Percentiles rank a stretch among this genome's conserved stretches.
These are phyloP conservation scores for Centropus unirufus DNA, from an alignment of 2,113 vertebrate species.

Conservation along the genomic window DNA sequence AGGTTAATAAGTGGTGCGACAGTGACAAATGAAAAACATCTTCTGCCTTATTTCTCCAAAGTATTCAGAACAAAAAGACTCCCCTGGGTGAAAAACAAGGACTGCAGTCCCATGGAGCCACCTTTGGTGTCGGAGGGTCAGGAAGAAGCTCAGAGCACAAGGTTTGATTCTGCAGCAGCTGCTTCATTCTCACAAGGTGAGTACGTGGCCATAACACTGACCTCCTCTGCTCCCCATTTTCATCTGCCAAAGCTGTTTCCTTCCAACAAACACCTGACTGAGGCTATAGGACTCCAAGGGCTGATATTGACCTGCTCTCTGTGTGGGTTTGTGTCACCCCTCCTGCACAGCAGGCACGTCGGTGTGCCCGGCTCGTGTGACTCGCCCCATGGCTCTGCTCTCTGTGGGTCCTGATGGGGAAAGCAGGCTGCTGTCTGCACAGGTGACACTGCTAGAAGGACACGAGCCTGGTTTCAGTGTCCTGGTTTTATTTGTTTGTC, in stretches of 20 bases:
- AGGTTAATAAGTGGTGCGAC: not conserved
- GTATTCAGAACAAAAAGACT: not conserved
- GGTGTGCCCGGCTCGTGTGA: not conserved
- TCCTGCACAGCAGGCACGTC: fast-evolving
- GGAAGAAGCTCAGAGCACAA: fast-evolving
- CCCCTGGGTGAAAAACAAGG: not conserved
- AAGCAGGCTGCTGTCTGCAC: not conserved
- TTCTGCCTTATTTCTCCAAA: not conserved
- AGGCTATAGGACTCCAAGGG: not conserved
- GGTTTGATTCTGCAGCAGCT: fast-evolving
- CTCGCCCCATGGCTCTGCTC: not conserved
- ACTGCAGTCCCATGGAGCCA: fast-evolving
- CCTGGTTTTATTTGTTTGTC: conserved; percentile 2
- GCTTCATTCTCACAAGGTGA: not conserved
- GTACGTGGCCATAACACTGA: not conserved
- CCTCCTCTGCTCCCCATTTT: not conserved
- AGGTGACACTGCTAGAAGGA: conserved; percentile 14
- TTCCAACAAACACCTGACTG: fast-evolving
- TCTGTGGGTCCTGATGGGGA: not conserved
- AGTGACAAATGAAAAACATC: not conserved
- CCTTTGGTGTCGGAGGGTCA: not conserved
- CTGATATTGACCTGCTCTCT: fast-evolving
- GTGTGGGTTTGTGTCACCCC: fast-evolving
- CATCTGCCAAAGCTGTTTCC: not conserved
- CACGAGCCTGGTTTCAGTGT: conserved; percentile 48